Evolutionary conservation across 2,113 vertebrate genomes (phyloP).

Genomic region (Nibea albiflora): DNA sequence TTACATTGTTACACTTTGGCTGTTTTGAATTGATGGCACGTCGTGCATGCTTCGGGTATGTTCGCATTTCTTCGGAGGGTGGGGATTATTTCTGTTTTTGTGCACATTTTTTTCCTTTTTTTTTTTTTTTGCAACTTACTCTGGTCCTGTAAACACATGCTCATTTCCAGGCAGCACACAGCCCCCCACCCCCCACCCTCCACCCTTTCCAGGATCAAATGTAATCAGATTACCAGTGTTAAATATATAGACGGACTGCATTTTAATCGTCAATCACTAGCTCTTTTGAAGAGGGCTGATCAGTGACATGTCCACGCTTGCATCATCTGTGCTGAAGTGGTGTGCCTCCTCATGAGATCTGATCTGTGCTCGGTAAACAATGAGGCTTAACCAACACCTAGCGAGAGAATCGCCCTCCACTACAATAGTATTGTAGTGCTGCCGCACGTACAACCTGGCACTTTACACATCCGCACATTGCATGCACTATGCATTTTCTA

Average conservation of each 20-base stretch:
- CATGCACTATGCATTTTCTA: slow-evolving; percentile 70
- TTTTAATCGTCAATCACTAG: background rate
- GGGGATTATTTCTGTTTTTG: slow-evolving; percentile 62
- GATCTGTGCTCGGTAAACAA: slow-evolving; percentile 15
- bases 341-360: background rate
- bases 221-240: background rate
- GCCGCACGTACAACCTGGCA: slow-evolving; percentile 18
- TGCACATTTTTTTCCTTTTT: slow-evolving; percentile 17
- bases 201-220: background rate
- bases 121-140: background rate
- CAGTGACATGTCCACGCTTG: slow-evolving; percentile 47
- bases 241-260: background rate
- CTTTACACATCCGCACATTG: slow-evolving; percentile 53
- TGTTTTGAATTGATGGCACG: background rate
- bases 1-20: slow-evolving; percentile 26
- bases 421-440: slow-evolving; percentile 11
- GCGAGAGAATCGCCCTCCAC: background rate
- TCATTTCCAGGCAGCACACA: background rate
- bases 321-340: slow-evolving; percentile 39
- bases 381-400: background rate
- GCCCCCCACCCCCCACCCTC: too few species aligned
- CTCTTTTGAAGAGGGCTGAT: background rate
- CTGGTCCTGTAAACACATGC: slow-evolving; percentile 25
- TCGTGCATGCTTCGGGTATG: slow-evolving; percentile 37
- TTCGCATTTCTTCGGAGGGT: slow-evolving; percentile 38